Evolutionary conservation across 2,113 vertebrate species (phyloP).

Genomic region (Nyctibius bracteatus): DNA sequence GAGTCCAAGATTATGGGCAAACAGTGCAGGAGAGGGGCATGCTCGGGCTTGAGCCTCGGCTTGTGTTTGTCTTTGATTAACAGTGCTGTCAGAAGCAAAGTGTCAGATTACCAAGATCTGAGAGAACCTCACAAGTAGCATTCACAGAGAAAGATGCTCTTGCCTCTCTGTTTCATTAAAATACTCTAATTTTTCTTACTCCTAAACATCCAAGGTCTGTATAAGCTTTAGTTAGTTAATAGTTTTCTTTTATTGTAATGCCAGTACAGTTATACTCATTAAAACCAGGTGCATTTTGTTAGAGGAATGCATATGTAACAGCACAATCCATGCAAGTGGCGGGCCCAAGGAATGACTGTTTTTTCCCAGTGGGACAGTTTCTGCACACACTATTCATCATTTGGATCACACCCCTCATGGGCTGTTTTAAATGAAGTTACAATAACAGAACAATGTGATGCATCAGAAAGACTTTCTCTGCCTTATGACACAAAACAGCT

Average conservation of each 20-base stretch:
- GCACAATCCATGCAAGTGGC: not conserved
- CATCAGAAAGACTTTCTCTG: not conserved
- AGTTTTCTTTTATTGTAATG: not conserved
- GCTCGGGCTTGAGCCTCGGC: not conserved
- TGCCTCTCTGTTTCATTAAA: not conserved
- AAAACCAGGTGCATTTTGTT: not conserved
- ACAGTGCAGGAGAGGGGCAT: not conserved
- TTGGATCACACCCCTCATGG: not conserved
- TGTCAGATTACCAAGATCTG: not conserved
- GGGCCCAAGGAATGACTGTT: not conserved
- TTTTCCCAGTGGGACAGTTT: not conserved
- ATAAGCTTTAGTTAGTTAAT: not conserved
- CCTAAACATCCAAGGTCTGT: not conserved
- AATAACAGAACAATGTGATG: not conserved
- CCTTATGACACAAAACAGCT: not conserved
- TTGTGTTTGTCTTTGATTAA: not conserved
- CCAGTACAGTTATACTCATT: not conserved
- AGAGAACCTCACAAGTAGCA: not conserved
- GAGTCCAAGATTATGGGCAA: accelerated
- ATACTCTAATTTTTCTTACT: not conserved
- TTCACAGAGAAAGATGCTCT: not conserved
- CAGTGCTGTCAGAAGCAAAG: not conserved
- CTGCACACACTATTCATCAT: not conserved
- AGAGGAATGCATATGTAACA: not conserved
- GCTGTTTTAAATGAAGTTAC: not conserved